Percentiles rank a stretch among this genome's conserved stretches.
phyloP scores from a whole-genome alignment of 2,797 vertebrate genomes.

The Potorous gilbertii region DNA sequence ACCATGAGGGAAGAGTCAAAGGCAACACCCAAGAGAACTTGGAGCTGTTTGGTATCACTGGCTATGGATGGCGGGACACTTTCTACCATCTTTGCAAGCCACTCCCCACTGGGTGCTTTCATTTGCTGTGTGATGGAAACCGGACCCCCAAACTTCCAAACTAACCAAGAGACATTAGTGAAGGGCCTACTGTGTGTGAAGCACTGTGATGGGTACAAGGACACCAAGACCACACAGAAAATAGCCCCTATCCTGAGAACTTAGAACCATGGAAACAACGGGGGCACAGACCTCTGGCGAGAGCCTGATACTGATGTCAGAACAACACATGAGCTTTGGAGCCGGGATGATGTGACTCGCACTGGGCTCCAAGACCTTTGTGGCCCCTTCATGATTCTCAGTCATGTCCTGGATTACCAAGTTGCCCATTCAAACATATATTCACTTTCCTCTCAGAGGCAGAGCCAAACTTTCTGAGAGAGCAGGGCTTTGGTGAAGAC shows the following conservation, averaged over 20 bases:
- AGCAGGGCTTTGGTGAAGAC: not conserved
- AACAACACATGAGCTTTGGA: no score
- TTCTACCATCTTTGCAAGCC: not conserved
- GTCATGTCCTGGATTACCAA: not conserved
- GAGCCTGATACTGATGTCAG: not conserved
- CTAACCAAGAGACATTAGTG: not conserved
- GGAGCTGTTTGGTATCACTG: not conserved
- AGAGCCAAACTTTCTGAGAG: not conserved
- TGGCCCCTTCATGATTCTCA: not conserved
- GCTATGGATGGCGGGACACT: not conserved
- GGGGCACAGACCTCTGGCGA: no score
- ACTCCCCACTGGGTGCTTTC: no score
- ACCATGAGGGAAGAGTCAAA: not conserved
- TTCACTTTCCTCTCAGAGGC: not conserved
- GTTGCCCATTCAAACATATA: not conserved
- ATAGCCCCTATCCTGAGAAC: not conserved
- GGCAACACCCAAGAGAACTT: not conserved
- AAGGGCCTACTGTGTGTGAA: not conserved
- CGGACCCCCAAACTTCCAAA: not conserved
- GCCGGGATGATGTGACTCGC: fast-evolving
- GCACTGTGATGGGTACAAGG: not conserved
- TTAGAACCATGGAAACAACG: not conserved
- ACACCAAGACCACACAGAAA: not conserved
- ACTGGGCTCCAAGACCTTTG: not conserved
- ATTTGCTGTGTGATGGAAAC: not conserved